phyloP scores from a whole-genome alignment of 2,113 vertebrate genomes.

The Sylvilagus bachmani region DNA sequence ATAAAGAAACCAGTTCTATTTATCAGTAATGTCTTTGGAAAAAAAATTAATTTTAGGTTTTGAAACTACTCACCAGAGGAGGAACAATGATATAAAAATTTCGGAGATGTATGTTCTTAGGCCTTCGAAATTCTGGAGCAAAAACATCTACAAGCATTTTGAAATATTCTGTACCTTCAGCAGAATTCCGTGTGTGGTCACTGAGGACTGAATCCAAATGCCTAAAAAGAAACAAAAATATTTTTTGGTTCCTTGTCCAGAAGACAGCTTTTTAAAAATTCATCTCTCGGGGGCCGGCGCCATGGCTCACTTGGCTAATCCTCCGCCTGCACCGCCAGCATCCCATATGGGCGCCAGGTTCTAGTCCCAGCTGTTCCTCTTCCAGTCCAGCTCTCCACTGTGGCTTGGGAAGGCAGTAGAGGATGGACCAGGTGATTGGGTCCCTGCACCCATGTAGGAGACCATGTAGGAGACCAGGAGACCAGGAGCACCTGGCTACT shows the following conservation, averaged over 20 bases:
- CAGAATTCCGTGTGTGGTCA: conserved; percentile 97
- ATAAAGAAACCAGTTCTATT: background rate
- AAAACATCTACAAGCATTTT: conserved; percentile 99
- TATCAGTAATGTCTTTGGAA: background rate
- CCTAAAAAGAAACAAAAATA: conserved; percentile 80
- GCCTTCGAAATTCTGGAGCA: conserved; percentile 96
- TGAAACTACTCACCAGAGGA: conserved; percentile 92
- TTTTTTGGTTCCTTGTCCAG: background rate
- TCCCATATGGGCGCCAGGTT: too few species aligned
- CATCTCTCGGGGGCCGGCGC: background rate
- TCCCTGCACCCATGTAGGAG: too few species aligned
- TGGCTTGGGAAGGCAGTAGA: too few species aligned
- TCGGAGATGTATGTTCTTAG: conserved; percentile 97
- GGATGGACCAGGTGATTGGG: too few species aligned
- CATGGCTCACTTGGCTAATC: too few species aligned
- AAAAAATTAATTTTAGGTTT: conserved; percentile 33
- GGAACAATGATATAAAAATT: conserved; percentile 99
- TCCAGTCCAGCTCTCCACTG: too few species aligned
- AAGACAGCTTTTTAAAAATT: conserved; percentile 13
- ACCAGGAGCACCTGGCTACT: too few species aligned
- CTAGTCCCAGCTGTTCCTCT: too few species aligned
- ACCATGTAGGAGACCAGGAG: too few species aligned
- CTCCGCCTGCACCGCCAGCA: too few species aligned
- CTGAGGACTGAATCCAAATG: conserved; percentile 95
- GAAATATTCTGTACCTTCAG: conserved; percentile 98